Percentiles rank a stretch among this genome's conserved stretches.
These are phyloP conservation scores for Azorinus chamasolen DNA, from an alignment of 2,888 invertebrate genomes.

Conservation along the genomic window DNA sequence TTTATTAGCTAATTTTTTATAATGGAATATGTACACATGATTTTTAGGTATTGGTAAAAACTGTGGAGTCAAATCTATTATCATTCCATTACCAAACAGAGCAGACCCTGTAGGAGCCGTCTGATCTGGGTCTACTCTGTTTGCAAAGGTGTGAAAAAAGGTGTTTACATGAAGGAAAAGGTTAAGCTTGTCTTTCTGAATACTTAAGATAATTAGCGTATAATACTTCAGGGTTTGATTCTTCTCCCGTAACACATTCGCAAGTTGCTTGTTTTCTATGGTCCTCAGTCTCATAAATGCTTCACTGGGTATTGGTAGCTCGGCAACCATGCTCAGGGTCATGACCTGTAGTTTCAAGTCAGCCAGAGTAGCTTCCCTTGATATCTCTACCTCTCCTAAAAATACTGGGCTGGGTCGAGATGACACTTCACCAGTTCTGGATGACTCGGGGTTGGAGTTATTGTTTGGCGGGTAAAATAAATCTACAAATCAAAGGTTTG, in stretches of 20 bases:
- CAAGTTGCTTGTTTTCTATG: constrained; percentile 67
- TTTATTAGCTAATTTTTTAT: too few relatives aligned
- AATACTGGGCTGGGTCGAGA: constrained; percentile 35
- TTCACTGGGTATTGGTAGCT: constrained; percentile 67
- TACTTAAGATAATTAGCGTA: too few relatives aligned
- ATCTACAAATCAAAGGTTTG: too few relatives aligned
- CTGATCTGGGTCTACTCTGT: too few relatives aligned
- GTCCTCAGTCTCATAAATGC: constrained; percentile 77
- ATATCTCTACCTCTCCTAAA: constrained; percentile 82
- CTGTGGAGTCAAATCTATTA: too few relatives aligned
- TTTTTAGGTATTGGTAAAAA: too few relatives aligned
- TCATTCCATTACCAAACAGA: too few relatives aligned
- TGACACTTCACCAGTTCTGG: constrained; percentile 26
- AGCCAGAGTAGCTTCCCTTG: constrained; percentile 78
- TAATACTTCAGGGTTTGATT: constrained; percentile 76
- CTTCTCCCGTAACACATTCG: constrained; percentile 70
- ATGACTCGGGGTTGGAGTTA: constrained; percentile 12
- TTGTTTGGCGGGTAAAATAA: neutral
- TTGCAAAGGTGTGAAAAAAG: too few relatives aligned
- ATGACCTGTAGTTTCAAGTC: constrained; percentile 81
- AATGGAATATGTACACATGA: too few relatives aligned
- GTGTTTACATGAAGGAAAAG: too few relatives aligned
- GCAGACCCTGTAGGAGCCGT: too few relatives aligned
- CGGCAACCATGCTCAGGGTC: constrained; percentile 70
- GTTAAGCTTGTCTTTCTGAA: too few relatives aligned